Percentiles rank a stretch among this genome's conserved stretches.
phyloP scores from a whole-genome alignment of 2,113 vertebrate species.

The Donacobius atricapilla region DNA sequence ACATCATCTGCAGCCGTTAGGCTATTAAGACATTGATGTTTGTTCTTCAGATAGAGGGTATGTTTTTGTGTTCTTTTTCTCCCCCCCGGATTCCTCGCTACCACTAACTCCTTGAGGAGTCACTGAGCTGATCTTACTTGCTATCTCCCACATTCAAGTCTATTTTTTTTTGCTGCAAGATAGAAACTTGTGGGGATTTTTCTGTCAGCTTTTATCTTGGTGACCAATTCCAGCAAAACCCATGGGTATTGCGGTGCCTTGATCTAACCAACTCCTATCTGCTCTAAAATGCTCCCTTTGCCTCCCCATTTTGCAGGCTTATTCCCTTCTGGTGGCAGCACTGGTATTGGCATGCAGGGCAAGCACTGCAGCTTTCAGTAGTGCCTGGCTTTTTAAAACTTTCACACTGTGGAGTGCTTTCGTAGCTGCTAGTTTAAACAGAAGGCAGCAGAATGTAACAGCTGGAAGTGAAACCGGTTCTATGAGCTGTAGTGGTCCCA shows the following conservation, averaged over 20 bases:
- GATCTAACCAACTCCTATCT: neutral
- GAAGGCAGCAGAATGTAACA: neutral
- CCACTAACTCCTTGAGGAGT: neutral
- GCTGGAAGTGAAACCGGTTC: neutral
- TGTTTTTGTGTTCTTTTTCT: neutral
- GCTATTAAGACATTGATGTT: neutral
- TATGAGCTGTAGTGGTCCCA: neutral
- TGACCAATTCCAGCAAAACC: neutral
- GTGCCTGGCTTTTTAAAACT: neutral
- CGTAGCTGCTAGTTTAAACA: neutral
- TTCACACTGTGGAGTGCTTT: neutral
- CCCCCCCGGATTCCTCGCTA: fast-evolving
- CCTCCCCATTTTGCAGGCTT: neutral
- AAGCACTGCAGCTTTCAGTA: neutral
- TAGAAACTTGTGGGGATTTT: neutral
- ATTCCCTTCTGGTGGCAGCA: neutral
- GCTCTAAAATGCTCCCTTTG: neutral
- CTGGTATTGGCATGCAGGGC: neutral
- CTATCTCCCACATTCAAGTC: neutral
- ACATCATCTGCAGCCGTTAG: neutral
- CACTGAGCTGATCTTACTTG: neutral
- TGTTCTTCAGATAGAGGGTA: neutral
- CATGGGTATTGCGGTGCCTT: neutral
- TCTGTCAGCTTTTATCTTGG: neutral
- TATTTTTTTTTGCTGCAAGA: neutral